Conservation (phyloP, 1,140 invertebrate species). For the Trachymyrmex septentrionalis region DNA sequence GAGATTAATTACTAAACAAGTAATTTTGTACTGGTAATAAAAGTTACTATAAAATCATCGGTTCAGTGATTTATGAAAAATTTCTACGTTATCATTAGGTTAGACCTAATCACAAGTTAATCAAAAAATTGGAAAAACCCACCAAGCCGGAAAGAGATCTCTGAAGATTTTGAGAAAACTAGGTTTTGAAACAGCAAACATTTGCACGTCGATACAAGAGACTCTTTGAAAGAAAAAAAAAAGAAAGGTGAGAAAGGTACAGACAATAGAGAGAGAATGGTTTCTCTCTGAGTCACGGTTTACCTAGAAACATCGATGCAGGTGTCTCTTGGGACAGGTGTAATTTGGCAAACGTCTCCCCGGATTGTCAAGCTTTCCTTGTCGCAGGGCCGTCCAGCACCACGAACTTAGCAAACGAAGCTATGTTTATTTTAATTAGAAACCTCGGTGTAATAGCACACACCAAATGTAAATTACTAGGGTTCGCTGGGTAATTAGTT, state of each 20-base stretch:
- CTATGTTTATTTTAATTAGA: slow-evolving; percentile 64
- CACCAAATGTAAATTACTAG: slow-evolving; percentile 55
- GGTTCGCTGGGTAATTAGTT: slow-evolving; percentile 47
- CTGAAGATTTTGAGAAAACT: neutral
- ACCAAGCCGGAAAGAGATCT: neutral
- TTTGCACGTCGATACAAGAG: neutral
- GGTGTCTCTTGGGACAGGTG: slow-evolving; percentile 79
- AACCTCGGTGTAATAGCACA: slow-evolving; percentile 54
- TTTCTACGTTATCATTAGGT: too few species aligned
- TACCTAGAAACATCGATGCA: slow-evolving; percentile 76
- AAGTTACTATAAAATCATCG: too few species aligned
- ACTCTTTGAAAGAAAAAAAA: slow-evolving; percentile 8
- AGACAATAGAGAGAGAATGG: slow-evolving; percentile 63
- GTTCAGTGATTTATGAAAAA: too few species aligned
- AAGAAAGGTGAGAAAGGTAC: slow-evolving; percentile 3
- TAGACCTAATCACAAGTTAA: too few species aligned
- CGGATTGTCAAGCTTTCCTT: slow-evolving; percentile 51
- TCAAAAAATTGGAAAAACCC: too few species aligned
- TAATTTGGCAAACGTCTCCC: slow-evolving; percentile 78
- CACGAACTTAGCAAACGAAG: slow-evolving; percentile 42
- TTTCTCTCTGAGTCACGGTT: slow-evolving; percentile 73
- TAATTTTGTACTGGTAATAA: too few species aligned
- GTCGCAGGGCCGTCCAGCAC: slow-evolving; percentile 24
- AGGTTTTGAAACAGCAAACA: neutral
- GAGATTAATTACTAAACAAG: too few species aligned